These are phyloP conservation scores for Pyrocephalus nanus DNA, from an alignment of 2,797 vertebrate genomes.

Conservation along the genomic window DNA sequence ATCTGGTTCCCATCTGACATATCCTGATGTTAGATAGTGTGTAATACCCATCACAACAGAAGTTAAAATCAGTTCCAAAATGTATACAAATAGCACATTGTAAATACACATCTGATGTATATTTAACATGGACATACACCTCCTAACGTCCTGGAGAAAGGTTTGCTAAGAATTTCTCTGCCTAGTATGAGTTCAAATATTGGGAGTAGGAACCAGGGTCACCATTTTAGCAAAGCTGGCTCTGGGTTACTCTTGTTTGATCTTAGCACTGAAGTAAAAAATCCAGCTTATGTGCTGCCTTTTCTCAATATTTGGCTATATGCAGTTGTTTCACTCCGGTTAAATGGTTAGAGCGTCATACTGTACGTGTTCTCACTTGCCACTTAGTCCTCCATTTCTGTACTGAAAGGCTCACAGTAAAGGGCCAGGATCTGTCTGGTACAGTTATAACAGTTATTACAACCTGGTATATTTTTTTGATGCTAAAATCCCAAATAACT, in stretches of 20 bases:
- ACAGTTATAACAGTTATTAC: background rate
- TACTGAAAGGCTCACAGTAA: background rate
- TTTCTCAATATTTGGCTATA: background rate
- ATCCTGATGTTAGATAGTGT: background rate
- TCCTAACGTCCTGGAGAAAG: background rate
- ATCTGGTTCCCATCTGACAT: background rate
- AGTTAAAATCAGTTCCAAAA: background rate
- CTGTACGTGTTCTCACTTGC: background rate
- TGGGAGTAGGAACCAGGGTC: background rate
- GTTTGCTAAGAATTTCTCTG: background rate
- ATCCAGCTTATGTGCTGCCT: background rate
- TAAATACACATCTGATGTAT: background rate
- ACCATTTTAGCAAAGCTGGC: background rate
- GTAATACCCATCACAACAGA: background rate
- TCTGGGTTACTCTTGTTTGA: background rate
- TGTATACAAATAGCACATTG: background rate
- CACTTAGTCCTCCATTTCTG: background rate
- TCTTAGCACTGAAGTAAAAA: background rate
- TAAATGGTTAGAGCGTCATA: background rate
- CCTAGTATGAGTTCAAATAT: background rate
- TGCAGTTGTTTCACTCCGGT: background rate
- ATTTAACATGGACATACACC: background rate
- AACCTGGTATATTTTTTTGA: background rate
- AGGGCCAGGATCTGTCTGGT: background rate
- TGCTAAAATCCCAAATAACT: background rate